A percentile compares a stretch with the other conserved stretches of the same genome.
phyloP scores from a whole-genome alignment of 2,888 invertebrate species.

The Tetragnatha montana region DNA sequence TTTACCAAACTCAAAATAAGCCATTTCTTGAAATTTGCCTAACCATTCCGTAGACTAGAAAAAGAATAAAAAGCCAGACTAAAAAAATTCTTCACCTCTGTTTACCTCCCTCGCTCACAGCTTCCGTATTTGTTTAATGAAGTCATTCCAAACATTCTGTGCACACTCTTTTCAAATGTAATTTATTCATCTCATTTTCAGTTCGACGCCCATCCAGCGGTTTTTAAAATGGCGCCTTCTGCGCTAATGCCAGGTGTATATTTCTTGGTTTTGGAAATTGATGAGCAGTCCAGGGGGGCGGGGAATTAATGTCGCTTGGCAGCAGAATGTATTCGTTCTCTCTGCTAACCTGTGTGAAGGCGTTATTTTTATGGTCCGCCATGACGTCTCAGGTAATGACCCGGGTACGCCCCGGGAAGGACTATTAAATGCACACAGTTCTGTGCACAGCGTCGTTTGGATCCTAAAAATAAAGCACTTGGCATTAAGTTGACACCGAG shows the following conservation, averaged over 20 bases:
- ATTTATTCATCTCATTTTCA: background rate
- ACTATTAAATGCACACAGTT: slow-evolving; percentile 27
- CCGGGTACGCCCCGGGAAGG: background rate
- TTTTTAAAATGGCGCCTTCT: background rate
- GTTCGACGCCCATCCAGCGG: background rate
- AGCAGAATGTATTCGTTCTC: slow-evolving; percentile 13
- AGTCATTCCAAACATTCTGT: background rate
- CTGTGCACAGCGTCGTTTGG: background rate
- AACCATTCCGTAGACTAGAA: background rate
- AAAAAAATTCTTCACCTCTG: background rate
- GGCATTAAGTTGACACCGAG: slow-evolving; percentile 5
- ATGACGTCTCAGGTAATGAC: slow-evolving; percentile 24
- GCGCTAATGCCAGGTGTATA: background rate
- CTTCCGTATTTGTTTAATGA: background rate
- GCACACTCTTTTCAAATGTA: background rate
- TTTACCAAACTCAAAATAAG: background rate
- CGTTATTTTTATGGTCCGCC: slow-evolving; percentile 42
- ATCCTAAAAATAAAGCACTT: slow-evolving; percentile 32
- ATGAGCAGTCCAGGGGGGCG: background rate
- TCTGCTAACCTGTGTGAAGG: slow-evolving; percentile 17
- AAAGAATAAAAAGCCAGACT: background rate
- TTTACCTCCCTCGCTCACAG: background rate
- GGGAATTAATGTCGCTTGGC: slow-evolving; percentile 35
- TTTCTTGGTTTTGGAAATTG: slow-evolving; percentile 27
- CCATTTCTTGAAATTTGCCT: background rate